Conservation (phyloP, 2,113 vertebrate species). For the Catharus bicknelli region DNA sequence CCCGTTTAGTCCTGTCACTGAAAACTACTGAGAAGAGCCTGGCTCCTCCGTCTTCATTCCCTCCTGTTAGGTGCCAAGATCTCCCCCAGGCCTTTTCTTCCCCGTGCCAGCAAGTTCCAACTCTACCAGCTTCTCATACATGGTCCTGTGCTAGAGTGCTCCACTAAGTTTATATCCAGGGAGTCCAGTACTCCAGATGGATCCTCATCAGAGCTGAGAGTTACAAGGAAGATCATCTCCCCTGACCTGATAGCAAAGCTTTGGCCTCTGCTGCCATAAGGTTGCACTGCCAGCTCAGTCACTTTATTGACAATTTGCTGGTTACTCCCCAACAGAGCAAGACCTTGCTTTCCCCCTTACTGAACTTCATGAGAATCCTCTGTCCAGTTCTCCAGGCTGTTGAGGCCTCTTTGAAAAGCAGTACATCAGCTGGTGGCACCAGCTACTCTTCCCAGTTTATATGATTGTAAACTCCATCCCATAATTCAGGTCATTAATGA, state of each 20-base stretch:
- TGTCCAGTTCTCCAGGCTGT: neutral
- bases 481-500: neutral
- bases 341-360: neutral
- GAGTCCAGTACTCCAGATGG: neutral
- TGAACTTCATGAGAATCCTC: neutral
- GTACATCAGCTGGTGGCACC: neutral
- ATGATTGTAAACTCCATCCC: neutral
- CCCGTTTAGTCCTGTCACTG: neutral
- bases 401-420: neutral
- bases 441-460: neutral
- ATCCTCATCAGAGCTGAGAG: neutral
- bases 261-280: neutral
- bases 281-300: neutral
- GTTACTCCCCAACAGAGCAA: neutral
- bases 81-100: neutral
- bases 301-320: neutral
- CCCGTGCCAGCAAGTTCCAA: neutral
- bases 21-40: neutral
- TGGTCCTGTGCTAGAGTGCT: neutral
- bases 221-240: neutral
- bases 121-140: neutral
- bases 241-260: neutral
- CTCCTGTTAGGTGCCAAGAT: neutral
- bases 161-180: neutral
- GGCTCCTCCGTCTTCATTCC: neutral